Evolutionary conservation across 2,888 invertebrate species (phyloP).

Genomic region (Platynereis dumerilii): DNA sequence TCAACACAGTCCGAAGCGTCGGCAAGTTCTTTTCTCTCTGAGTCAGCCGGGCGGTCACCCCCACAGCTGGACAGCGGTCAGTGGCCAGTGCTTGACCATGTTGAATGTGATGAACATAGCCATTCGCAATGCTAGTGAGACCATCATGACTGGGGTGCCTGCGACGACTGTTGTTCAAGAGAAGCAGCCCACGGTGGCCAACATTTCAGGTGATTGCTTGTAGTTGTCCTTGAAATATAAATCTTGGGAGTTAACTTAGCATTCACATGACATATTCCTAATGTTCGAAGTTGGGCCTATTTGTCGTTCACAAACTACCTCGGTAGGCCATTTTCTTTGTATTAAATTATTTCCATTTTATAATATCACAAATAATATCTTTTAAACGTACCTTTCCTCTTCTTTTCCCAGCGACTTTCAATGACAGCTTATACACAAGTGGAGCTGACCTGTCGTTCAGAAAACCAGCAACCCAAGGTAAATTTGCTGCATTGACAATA

Average conservation of each 20-base stretch:
- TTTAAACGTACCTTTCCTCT: no score
- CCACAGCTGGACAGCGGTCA: slow-evolving; percentile 81
- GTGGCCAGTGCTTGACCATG: slow-evolving; percentile 70
- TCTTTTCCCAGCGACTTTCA: neutral
- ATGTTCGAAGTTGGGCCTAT: no score
- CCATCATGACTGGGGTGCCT: slow-evolving; percentile 7
- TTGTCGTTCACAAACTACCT: no score
- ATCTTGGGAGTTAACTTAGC: neutral
- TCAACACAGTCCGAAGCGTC: slow-evolving; percentile 70
- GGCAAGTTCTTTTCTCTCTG: slow-evolving; percentile 71
- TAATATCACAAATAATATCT: no score
- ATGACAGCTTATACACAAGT: neutral
- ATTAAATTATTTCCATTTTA: no score
- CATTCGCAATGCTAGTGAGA: slow-evolving; percentile 51
- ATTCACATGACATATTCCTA: no score
- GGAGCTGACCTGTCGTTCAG: slow-evolving; percentile 13
- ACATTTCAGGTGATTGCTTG: neutral
- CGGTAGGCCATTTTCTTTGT: no score
- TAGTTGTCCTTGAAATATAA: neutral
- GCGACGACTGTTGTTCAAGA: slow-evolving; percentile 10
- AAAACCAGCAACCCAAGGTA: slow-evolving; percentile 2
- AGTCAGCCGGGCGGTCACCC: slow-evolving; percentile 74
- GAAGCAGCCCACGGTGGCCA: neutral
- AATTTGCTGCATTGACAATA: slow-evolving; percentile 3
- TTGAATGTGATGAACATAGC: slow-evolving; percentile 71